phyloP scores from a whole-genome alignment of 2,797 vertebrate species.

The Xerus rutilus region DNA sequence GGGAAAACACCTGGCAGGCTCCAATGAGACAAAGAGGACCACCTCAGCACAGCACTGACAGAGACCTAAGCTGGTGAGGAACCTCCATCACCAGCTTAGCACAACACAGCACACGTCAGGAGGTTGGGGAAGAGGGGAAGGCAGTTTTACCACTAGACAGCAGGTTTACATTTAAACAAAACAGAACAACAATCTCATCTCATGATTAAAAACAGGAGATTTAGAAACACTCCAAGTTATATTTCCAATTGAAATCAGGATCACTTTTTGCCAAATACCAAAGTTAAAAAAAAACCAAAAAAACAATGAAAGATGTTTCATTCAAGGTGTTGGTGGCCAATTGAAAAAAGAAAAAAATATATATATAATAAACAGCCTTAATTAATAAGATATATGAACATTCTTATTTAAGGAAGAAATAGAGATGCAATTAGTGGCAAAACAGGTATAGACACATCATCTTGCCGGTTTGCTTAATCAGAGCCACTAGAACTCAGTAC shows the following conservation, averaged over 20 bases:
- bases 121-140: conserved; percentile 64
- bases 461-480: conserved; percentile 76
- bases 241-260: conserved; percentile 41
- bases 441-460: conserved; percentile 69
- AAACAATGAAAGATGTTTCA: background rate
- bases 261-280: background rate
- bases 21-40: background rate
- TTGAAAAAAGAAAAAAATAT: background rate
- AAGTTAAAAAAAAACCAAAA: background rate
- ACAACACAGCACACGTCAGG: conserved; percentile 76
- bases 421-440: conserved; percentile 83
- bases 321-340: background rate
- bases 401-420: background rate
- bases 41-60: conserved; percentile 43
- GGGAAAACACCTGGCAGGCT: background rate
- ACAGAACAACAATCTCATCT: background rate
- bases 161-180: conserved; percentile 10
- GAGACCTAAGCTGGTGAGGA: conserved; percentile 27
- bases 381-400: background rate
- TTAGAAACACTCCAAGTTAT: background rate
- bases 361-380: background rate
- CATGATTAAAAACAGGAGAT: background rate
- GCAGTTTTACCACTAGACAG: conserved; percentile 86
- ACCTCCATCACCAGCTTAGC: conserved; percentile 46
- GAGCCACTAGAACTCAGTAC: conserved; percentile 79